These are phyloP conservation scores for Physeter macrocephalus DNA, from an alignment of 2,113 vertebrate species.

Conservation along the genomic window DNA sequence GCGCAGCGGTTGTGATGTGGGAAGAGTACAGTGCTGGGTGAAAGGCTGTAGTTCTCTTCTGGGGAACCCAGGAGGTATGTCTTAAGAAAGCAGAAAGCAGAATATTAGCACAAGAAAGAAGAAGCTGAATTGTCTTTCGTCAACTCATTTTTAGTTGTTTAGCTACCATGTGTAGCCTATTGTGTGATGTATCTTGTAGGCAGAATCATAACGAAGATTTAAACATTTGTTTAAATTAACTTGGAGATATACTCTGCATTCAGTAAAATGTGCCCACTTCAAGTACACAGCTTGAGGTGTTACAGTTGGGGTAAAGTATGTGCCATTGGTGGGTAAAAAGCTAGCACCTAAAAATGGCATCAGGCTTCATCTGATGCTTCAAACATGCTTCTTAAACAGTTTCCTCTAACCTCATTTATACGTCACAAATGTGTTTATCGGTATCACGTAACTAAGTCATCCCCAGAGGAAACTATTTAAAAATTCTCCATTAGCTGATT, in stretches of 20 bases:
- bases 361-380: background rate
- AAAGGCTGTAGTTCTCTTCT: background rate
- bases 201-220: background rate
- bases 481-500: slow-evolving; percentile 20
- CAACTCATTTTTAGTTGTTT: background rate
- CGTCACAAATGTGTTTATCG: background rate
- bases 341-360: background rate
- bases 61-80: background rate
- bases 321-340: background rate
- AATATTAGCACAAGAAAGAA: background rate
- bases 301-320: background rate
- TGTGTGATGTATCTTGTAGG: background rate
- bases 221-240: background rate
- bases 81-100: background rate
- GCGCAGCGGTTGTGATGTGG: background rate
- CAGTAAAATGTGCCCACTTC: background rate
- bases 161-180: background rate
- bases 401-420: background rate
- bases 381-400: background rate
- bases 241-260: background rate
- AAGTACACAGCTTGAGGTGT: background rate
- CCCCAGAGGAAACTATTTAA: background rate
- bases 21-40: background rate
- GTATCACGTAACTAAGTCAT: background rate
- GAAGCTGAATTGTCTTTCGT: background rate